These are phyloP conservation scores for Cochlearius cochlearius DNA, from an alignment of 2,113 vertebrate genomes.

Conservation along the genomic window DNA sequence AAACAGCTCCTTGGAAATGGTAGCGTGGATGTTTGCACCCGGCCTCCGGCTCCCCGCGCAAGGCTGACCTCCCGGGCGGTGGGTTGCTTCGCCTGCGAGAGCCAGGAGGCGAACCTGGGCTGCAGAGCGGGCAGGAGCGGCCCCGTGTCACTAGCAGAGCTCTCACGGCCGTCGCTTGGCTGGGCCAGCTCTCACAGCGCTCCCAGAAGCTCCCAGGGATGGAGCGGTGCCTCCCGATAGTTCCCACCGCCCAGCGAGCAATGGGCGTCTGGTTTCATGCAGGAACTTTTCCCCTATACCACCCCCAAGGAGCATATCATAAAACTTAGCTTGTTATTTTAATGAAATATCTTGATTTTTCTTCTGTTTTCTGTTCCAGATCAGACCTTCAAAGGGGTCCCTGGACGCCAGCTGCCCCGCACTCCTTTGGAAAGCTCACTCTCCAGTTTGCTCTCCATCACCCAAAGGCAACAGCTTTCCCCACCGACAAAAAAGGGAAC, in stretches of 20 bases:
- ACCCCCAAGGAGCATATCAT: background rate
- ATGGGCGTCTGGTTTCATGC: too few relatives aligned
- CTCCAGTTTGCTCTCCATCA: background rate
- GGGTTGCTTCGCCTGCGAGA: background rate
- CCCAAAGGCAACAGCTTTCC: background rate
- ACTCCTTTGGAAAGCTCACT: background rate
- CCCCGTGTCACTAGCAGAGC: background rate
- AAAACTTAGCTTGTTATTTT: background rate
- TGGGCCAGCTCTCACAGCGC: background rate
- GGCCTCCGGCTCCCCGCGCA: background rate
- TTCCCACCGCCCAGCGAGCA: background rate
- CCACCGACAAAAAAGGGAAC: background rate
- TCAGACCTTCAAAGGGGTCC: background rate
- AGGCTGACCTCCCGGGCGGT: accelerated
- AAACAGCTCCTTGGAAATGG: background rate
- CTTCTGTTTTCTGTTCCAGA: background rate
- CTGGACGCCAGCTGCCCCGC: background rate
- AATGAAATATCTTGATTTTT: background rate
- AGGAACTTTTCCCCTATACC: background rate
- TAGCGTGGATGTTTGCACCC: background rate
- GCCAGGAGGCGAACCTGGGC: background rate
- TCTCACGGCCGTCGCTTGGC: background rate
- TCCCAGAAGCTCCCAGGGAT: background rate
- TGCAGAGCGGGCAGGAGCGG: background rate
- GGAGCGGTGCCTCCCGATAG: background rate